Conservation (phyloP, 2,888 invertebrate species). For the Erebia palarica region DNA sequence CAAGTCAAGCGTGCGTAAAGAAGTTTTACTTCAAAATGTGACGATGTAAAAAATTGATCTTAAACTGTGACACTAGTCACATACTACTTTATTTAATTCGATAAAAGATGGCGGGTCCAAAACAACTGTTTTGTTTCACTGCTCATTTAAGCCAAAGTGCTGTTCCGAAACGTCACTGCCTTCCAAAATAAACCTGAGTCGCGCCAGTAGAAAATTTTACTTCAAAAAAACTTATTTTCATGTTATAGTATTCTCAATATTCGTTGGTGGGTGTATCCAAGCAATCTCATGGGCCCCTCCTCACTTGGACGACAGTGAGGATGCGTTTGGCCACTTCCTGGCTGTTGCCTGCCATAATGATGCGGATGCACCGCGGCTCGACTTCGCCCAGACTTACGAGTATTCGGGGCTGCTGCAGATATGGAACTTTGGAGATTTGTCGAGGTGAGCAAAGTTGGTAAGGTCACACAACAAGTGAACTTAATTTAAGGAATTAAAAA, state of each 20-base stretch:
- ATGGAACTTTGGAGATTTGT: conserved; percentile 84
- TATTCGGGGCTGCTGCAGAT: conserved; percentile 85
- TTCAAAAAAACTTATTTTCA: neutral
- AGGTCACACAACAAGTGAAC: neutral
- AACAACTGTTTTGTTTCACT: too few relatives aligned
- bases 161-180: neutral
- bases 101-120: too few relatives aligned
- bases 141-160: too few relatives aligned
- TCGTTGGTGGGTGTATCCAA: conserved; percentile 83
- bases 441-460: conserved; percentile 52
- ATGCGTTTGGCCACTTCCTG: conserved; percentile 71
- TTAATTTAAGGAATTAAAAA: too few relatives aligned
- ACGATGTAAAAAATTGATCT: too few relatives aligned
- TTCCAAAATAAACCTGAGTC: neutral
- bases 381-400: conserved; percentile 56
- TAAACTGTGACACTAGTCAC: too few relatives aligned
- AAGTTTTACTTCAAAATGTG: too few relatives aligned
- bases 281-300: conserved; percentile 80
- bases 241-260: conserved; percentile 48
- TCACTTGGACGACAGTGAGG: conserved; percentile 31
- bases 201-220: neutral
- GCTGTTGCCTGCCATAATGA: conserved; percentile 81
- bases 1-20: too few relatives aligned
- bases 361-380: conserved; percentile 75
- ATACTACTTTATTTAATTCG: too few relatives aligned